Conservation (phyloP, 1,140 invertebrate genomes). For the Drosophila teissieri region DNA sequence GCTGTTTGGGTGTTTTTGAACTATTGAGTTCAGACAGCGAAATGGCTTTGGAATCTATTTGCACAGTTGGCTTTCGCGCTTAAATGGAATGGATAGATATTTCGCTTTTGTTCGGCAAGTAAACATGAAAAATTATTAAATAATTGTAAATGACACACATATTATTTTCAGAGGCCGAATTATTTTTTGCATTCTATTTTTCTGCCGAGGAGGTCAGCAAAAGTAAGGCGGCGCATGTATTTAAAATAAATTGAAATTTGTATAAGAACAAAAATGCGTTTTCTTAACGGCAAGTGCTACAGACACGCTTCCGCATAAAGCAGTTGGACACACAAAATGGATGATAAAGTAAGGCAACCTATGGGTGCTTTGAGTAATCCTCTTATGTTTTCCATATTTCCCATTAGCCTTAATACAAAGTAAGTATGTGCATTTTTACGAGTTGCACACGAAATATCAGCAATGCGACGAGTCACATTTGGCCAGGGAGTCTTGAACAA, state of each 20-base stretch:
- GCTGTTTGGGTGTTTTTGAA: slow-evolving; percentile 27
- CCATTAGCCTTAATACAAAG: not conserved
- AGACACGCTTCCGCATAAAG: slow-evolving; percentile 29
- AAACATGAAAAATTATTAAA: slow-evolving; percentile 60
- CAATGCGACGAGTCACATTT: slow-evolving; percentile 29
- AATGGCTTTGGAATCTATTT: slow-evolving; percentile 57
- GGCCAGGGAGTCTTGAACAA: slow-evolving; percentile 11
- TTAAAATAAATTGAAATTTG: too few species aligned
- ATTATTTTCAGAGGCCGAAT: slow-evolving; percentile 44
- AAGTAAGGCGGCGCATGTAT: slow-evolving; percentile 5
- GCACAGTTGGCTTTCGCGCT: slow-evolving; percentile 61
- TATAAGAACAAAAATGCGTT: too few species aligned
- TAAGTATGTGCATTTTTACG: slow-evolving; percentile 1
- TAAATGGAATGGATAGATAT: slow-evolving; percentile 29
- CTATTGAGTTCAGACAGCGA: slow-evolving; percentile 51
- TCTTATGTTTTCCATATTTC: not conserved
- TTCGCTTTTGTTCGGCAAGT: slow-evolving; percentile 31
- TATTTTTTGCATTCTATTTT: slow-evolving; percentile 44
- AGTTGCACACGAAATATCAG: not conserved
- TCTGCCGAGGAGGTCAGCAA: slow-evolving; percentile 11
- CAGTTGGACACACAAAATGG: slow-evolving; percentile 16
- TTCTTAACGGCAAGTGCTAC: not conserved
- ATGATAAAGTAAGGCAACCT: not conserved
- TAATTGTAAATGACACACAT: slow-evolving; percentile 58
- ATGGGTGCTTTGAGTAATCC: slow-evolving; percentile 1